These are phyloP conservation scores for Pseudobourletiella spinata DNA, from an alignment of 1,140 invertebrate species.

Conservation along the genomic window DNA sequence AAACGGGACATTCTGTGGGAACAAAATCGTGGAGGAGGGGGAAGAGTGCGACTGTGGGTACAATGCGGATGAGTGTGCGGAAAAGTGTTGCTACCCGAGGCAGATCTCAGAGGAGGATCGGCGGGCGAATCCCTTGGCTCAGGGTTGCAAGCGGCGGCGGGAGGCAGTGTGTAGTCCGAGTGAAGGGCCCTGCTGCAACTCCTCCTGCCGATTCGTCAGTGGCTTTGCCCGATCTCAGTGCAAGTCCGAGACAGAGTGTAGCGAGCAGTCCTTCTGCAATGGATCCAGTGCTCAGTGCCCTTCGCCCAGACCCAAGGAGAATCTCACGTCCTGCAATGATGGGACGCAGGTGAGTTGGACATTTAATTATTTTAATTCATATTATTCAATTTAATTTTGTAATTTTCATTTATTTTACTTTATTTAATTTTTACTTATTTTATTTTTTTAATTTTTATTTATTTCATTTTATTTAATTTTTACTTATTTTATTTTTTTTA, in stretches of 20 bases:
- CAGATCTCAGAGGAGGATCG: constrained; percentile 59
- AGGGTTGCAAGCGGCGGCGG: constrained; percentile 64
- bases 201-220: constrained; percentile 69
- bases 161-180: constrained; percentile 62
- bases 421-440: neutral
- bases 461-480: too few relatives aligned
- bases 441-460: neutral
- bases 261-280: constrained; percentile 71
- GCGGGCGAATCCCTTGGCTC: constrained; percentile 59
- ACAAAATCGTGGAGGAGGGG: constrained; percentile 94
- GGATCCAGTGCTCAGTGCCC: constrained; percentile 81
- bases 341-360: constrained; percentile 57
- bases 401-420: too few relatives aligned
- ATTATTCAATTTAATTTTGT: constrained; percentile 9
- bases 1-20: constrained; percentile 94
- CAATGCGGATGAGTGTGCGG: constrained; percentile 81
- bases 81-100: constrained; percentile 88
- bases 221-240: constrained; percentile 47
- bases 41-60: constrained; percentile 98
- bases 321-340: constrained; percentile 78
- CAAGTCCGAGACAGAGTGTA: constrained; percentile 79
- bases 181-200: constrained; percentile 89
- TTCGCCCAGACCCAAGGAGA: constrained; percentile 56
- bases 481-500: neutral
- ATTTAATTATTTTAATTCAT: neutral